Conservation (phyloP, 1,140 invertebrate genomes). For the Meloidogyne exigua region DNA sequence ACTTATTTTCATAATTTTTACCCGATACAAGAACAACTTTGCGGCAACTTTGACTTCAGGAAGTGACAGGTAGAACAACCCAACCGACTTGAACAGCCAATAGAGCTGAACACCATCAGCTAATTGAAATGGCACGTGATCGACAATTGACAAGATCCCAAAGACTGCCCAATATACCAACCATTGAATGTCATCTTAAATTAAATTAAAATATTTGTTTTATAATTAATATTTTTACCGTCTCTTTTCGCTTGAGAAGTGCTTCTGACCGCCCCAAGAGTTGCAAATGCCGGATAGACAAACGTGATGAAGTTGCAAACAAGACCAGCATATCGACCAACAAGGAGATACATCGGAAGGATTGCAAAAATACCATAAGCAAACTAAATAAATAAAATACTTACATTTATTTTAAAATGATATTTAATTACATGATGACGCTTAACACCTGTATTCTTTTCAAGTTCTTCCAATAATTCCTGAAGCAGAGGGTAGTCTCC, state of each 20-base stretch:
- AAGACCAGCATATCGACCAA: not conserved
- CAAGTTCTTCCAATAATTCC: not conserved
- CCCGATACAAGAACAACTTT: not conserved
- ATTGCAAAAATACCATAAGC: not conserved
- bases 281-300: constrained; percentile 4
- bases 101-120: not conserved
- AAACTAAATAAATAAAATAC: not conserved
- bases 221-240: not conserved
- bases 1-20: not conserved
- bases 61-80: not conserved
- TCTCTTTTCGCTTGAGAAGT: not conserved
- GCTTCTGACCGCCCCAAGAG: not conserved
- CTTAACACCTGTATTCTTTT: not conserved
- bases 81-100: not conserved
- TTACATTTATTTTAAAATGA: not conserved
- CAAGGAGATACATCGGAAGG: not conserved
- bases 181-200: constrained; percentile 1
- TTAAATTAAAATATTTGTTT: not conserved
- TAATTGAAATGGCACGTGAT: not conserved
- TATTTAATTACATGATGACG: not conserved
- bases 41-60: not conserved
- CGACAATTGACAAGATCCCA: not conserved
- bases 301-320: not conserved
- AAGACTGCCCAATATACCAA: not conserved
- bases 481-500: not conserved